Evolutionary conservation across 1,140 invertebrate species (phyloP), one percentile per base, ranked within the genome.

Genomic region (Drosophila orosa): DNA sequence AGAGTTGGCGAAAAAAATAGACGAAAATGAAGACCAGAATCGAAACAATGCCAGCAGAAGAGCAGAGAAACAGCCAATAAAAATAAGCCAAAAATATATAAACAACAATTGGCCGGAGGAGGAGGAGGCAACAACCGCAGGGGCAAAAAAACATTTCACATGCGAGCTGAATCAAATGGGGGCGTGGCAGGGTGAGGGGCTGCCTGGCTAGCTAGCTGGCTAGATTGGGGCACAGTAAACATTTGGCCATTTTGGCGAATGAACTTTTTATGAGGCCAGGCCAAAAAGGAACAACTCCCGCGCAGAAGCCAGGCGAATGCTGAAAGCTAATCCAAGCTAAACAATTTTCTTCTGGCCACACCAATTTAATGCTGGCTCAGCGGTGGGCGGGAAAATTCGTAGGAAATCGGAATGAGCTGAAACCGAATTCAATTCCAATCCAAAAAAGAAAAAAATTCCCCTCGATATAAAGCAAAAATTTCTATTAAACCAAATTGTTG

Each of bases 81-180:
- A 82, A 82, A 82, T 82, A 78, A 82, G 74, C 79, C 74, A 82
- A 82, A 71, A 78, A 82, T 82, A 78, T 82, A 82, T 82, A 82
- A 82, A 82, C 79, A 82, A 82, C 68, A 82, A 82, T 82, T 82
- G 68, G 73, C 42, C 58, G 44, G 71, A 55, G 12, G 19, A 44
- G 33, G 61, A 33, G 48, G 12, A 9, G 50, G 50, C 50, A 54
- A 54, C 47, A 82, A 82, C 79, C 79, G 62, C 79, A 82, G 57
- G 44, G 56, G 42, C 40, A 61, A 39, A 29, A 57, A 37, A 61
- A 61, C 50, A 40, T 35, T 56, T 35, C 52, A 55, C 63, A 76
- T 60, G 48, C 44, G 44, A 72, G 52, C 22, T 13, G 13, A 42
- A 48, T 37, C 35, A 50, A 60, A 47, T 22, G 44, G 22, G 31